Conservation (phyloP, 2,797 vertebrate species). For the Oreonectes daqikongensis region DNA sequence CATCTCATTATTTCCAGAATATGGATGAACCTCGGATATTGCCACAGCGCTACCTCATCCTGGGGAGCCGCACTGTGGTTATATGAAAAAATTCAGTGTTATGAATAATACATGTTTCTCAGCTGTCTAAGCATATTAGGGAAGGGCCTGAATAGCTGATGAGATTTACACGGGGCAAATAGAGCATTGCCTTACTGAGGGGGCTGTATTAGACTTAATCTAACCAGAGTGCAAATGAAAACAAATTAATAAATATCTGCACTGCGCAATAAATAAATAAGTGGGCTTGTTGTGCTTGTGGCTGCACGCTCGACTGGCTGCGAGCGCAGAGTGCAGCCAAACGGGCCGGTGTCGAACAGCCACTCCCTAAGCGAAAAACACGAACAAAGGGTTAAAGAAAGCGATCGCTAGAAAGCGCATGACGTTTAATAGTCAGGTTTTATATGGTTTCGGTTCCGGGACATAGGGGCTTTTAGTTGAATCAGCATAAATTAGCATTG, state of each 20-base stretch:
- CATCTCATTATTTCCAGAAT: constrained; percentile 71
- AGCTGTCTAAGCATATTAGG: constrained; percentile 70
- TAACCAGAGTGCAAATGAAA: constrained; percentile 57
- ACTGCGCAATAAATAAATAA: constrained; percentile 58
- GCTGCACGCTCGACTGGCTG: constrained; percentile 32
- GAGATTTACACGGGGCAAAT: constrained; percentile 63
- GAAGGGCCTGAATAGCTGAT: constrained; percentile 60
- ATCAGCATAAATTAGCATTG: constrained; percentile 83
- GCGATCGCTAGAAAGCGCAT: neutral
- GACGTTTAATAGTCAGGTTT: neutral
- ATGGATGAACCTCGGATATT: constrained; percentile 64
- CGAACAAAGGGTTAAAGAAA: neutral
- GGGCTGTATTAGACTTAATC: constrained; percentile 58
- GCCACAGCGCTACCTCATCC: constrained; percentile 73
- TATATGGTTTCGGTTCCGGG: constrained; percentile 13
- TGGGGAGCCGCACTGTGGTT: constrained; percentile 68
- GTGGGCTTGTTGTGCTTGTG: constrained; percentile 34
- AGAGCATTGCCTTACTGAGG: constrained; percentile 59
- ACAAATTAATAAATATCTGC: constrained; percentile 62
- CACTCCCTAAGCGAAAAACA: neutral
- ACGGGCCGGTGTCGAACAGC: neutral
- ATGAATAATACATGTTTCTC: constrained; percentile 75
- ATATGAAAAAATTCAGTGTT: constrained; percentile 70
- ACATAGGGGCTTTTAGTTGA: constrained; percentile 75
- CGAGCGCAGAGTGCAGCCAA: constrained; percentile 29